Percentiles rank a stretch among this genome's conserved stretches.
Evolutionary conservation across 2,888 invertebrate genomes (phyloP).

Genomic region (Troides helena): DNA sequence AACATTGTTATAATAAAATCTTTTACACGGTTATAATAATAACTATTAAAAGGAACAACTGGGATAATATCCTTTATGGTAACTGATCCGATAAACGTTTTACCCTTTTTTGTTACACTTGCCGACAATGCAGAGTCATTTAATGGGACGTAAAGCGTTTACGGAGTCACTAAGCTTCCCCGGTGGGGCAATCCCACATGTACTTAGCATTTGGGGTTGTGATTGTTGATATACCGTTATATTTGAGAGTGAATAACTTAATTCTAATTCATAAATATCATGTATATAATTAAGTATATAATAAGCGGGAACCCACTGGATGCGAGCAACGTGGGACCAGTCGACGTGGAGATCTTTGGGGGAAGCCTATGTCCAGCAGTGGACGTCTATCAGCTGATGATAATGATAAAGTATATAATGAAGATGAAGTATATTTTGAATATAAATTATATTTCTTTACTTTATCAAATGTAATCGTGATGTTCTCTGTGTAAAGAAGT

Average conservation of each 20-base stretch:
- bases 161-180: conserved; percentile 13
- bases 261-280: not conserved
- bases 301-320: too few species aligned
- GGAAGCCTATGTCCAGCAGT: too few species aligned
- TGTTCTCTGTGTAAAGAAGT: not conserved
- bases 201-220: not conserved
- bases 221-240: conserved; percentile 1
- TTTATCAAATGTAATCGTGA: not conserved
- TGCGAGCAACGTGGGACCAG: too few species aligned
- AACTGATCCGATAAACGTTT: not conserved
- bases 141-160: conserved; percentile 22
- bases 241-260: not conserved
- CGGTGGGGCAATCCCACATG: conserved; percentile 11
- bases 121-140: conserved; percentile 21
- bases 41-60: not conserved
- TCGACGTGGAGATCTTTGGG: too few species aligned
- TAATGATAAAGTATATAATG: not conserved
- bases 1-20: too few species aligned
- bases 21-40: not conserved
- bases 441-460: too few species aligned
- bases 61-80: conserved; percentile 1
- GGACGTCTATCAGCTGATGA: too few species aligned
- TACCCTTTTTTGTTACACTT: conserved; percentile 24
- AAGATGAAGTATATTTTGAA: too few species aligned
- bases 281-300: not conserved